Evolutionary conservation across 2,888 invertebrate genomes (phyloP).

Genomic region (Leucophenga montana): DNA sequence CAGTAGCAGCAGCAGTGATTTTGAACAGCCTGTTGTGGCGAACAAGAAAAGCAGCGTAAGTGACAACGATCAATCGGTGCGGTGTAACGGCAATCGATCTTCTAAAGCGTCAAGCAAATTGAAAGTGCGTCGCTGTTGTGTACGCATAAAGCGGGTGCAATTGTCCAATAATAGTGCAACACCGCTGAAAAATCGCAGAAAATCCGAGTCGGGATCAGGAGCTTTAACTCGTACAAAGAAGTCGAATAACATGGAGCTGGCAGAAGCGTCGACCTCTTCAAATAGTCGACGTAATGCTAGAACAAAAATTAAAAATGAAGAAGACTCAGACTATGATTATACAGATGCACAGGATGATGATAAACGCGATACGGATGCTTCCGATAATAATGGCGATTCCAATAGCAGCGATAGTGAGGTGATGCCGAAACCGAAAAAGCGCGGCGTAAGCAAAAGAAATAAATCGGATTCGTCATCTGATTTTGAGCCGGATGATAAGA

Average conservation of each 20-base stretch:
- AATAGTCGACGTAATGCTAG: constrained; percentile 20
- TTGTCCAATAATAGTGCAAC: constrained; percentile 10
- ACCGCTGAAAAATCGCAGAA: constrained; percentile 43
- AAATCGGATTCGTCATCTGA: constrained; percentile 59
- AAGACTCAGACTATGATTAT: constrained; percentile 49
- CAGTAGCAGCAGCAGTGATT: background rate
- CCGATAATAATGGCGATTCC: constrained; percentile 30
- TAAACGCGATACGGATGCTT: constrained; percentile 15
- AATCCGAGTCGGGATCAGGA: constrained; percentile 49
- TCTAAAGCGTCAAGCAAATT: constrained; percentile 29
- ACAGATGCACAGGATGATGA: constrained; percentile 22
- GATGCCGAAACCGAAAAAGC: constrained; percentile 65
- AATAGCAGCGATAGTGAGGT: constrained; percentile 68
- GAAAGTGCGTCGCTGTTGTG: constrained; percentile 50
- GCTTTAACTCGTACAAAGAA: no score
- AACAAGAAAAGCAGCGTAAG: constrained; percentile 16
- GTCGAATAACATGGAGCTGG: background rate
- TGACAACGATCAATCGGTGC: background rate
- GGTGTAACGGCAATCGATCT: constrained; percentile 17
- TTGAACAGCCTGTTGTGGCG: background rate
- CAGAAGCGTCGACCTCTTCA: background rate
- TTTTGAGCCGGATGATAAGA: constrained; percentile 59
- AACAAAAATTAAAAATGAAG: constrained; percentile 36
- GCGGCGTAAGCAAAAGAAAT: constrained; percentile 49
- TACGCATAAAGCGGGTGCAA: constrained; percentile 54